Evolutionary conservation across 2,888 invertebrate species (phyloP).

Genomic region (Synanthedon vespiformis): DNA sequence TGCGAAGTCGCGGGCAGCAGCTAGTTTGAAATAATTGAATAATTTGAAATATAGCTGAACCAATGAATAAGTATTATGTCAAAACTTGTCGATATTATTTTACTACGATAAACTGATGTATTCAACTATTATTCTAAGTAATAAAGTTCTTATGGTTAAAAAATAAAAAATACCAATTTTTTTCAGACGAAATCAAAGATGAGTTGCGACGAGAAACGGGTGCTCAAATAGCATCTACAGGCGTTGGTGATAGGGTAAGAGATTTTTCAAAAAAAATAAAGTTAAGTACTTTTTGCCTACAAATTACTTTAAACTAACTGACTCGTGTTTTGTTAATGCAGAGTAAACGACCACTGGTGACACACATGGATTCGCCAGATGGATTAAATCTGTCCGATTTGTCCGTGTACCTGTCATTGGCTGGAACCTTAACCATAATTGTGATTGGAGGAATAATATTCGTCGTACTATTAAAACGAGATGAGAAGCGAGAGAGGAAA

Average conservation of each 20-base stretch:
- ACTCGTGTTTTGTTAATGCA: conserved; percentile 15
- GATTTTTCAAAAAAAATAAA: conserved; percentile 4
- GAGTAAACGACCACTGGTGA: conserved; percentile 51
- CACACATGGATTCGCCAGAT: conserved; percentile 30
- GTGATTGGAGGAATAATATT: conserved; percentile 50
- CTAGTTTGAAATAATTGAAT: no score
- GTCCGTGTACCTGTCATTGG: conserved; percentile 45
- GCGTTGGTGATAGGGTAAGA: conserved; percentile 84
- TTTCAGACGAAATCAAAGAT: conserved; percentile 72
- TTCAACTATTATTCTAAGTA: neutral
- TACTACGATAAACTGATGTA: neutral
- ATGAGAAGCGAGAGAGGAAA: conserved; percentile 83
- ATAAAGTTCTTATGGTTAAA: neutral
- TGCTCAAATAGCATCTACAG: conserved; percentile 77
- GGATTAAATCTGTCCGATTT: conserved; percentile 37
- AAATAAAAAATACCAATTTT: no score
- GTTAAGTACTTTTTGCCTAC: neutral
- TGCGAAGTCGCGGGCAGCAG: no score
- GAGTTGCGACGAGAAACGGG: conserved; percentile 75
- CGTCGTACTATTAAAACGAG: conserved; percentile 75
- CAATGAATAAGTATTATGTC: no score
- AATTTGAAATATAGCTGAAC: neutral
- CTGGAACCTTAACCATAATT: conserved; percentile 48
- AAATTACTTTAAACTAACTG: neutral
- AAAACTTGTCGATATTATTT: no score